Percentiles rank a stretch among this genome's conserved stretches.
These are phyloP conservation scores for Malurus cyaneus DNA, from an alignment of 2,113 vertebrate genomes.

Conservation along the genomic window DNA sequence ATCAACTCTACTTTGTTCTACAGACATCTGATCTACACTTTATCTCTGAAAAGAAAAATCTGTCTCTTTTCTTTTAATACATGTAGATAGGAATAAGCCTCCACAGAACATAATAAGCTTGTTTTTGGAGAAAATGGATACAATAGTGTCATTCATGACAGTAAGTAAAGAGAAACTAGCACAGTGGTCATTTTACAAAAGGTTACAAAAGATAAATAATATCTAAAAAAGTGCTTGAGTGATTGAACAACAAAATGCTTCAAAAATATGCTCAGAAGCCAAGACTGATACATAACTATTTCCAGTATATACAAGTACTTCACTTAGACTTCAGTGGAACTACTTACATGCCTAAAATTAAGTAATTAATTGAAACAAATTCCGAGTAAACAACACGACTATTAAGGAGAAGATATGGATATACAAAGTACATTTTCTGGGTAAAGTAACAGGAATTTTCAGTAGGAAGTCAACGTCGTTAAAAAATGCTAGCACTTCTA, in stretches of 20 bases:
- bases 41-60: background rate
- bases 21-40: background rate
- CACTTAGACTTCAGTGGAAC: background rate
- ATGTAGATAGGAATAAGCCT: background rate
- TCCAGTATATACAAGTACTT: background rate
- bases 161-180: background rate
- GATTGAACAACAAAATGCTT: background rate
- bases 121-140: background rate
- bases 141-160: background rate
- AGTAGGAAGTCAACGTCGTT: background rate
- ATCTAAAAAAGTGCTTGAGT: background rate
- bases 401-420: background rate
- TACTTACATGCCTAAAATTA: background rate
- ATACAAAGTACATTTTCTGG: background rate
- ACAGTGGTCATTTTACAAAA: background rate
- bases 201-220: background rate
- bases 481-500: background rate
- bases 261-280: background rate
- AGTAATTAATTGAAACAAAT: background rate
- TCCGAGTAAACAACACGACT: background rate
- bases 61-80: background rate
- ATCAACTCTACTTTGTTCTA: background rate
- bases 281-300: background rate
- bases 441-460: background rate
- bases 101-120: background rate